Base-by-base conservation (phyloP, 2,797 vertebrate genomes). In the Acanthurus lineatus region DNA sequence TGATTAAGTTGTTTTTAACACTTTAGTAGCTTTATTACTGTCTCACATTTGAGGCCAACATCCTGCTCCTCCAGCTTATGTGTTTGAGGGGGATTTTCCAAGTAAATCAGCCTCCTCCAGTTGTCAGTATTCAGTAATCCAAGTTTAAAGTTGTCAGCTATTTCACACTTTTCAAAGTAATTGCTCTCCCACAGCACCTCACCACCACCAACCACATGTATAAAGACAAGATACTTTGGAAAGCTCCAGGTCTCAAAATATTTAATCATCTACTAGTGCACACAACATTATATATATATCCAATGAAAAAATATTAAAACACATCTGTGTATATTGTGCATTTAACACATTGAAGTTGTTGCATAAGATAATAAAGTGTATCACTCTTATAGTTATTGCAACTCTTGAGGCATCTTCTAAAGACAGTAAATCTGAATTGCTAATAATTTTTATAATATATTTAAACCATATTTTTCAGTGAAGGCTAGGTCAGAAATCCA, bases 301-400 rank as follows among this genome's bases (percentile, higher is more conserved):
- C 79, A 73, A 70, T 75, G 56, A 58, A 53, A 61, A 85, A 71
- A 59, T 52, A 72, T 49, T 9, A 51, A 47, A 22, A 65, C 12
- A 58, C n/a, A 51, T 48, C 77, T 7, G 15, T n/a, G 69, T 62
- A 53, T 28, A 32, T 12, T 44, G 42, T 77, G 40, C 48, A 76
- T 59, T 69, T 68, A 53, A 14, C 11, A 63, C 16, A 61, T 67
- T 35, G 20, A 20, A 68, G 69, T 40, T 1, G 28, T 19, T 38
- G 56, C 7, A 28, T 59, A 69, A 16, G 22, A 45, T 58, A 80
- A 58, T 16, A 84, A 87, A 86, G 73, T 89, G 65, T 51, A 64
- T 49, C 56, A 48, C 63, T 72, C 69, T 77, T 22, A 14, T 47
- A 64, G n/a, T 16, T 70, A 19, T 44, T 69, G 12, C 19, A 69